phyloP scores from a whole-genome alignment of 2,888 invertebrate genomes.

The Sylvicola fuscatus region DNA sequence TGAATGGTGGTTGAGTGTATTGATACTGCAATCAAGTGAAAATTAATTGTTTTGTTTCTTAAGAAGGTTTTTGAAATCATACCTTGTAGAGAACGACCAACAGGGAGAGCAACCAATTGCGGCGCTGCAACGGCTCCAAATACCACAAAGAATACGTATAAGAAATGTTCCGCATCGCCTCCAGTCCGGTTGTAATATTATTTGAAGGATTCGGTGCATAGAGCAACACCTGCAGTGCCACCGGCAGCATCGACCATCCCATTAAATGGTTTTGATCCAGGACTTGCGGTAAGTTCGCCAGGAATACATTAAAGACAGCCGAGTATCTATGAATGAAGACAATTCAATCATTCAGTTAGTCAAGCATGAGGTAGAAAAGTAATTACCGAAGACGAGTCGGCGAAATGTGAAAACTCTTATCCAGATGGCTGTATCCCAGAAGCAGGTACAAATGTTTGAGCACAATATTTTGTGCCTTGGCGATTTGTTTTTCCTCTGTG shows the following conservation, averaged over 20 bases:
- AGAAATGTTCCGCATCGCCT: constrained; percentile 35
- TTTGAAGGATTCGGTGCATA: constrained; percentile 63
- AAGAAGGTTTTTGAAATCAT: constrained; percentile 7
- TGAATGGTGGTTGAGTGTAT: constrained; percentile 48
- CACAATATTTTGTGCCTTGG: constrained; percentile 68
- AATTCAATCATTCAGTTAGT: no score
- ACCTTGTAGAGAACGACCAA: constrained; percentile 93
- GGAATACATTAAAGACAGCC: constrained; percentile 88
- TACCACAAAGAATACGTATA: constrained; percentile 66
- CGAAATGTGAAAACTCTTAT: constrained; percentile 78
- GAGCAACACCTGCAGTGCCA: constrained; percentile 58
- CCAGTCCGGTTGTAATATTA: constrained; percentile 27
- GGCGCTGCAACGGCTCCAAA: constrained; percentile 66
- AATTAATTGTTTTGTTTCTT: background rate
- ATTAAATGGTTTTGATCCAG: constrained; percentile 91
- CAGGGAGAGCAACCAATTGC: constrained; percentile 84
- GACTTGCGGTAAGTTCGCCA: constrained; percentile 82
- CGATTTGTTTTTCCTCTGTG: constrained; percentile 62
- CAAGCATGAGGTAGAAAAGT: no score
- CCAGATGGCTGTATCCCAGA: constrained; percentile 80
- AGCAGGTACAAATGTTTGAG: constrained; percentile 79
- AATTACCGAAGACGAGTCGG: constrained; percentile 61
- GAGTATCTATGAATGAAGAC: constrained; percentile 45
- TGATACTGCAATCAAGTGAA: constrained; percentile 36
- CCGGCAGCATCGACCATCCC: constrained; percentile 73